phyloP scores from a whole-genome alignment of 2,113 vertebrate genomes.

The Pluvianellus socialis region DNA sequence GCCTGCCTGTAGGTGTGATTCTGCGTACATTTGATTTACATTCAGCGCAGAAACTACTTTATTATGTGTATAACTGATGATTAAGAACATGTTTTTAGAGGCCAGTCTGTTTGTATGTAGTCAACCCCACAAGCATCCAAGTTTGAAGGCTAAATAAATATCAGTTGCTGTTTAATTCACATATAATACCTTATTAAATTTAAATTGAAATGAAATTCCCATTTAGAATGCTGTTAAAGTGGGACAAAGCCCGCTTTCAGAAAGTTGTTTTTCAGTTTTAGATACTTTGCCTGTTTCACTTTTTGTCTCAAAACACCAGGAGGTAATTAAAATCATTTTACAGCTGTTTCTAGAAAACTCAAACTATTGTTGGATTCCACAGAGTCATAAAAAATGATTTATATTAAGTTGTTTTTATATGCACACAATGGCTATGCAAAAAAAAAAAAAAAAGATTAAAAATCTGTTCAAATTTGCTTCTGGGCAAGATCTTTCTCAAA shows the following conservation, averaged over 20 bases:
- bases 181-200: conserved; percentile 35
- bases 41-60: not conserved
- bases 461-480: not conserved
- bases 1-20: not conserved
- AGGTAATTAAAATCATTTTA: conserved; percentile 53
- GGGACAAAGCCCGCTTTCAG: conserved; percentile 41
- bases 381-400: conserved; percentile 35
- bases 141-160: conserved; percentile 27
- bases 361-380: conserved; percentile 15
- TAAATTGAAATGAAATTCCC: conserved; percentile 10
- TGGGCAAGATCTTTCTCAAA: conserved; percentile 17
- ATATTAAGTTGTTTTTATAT: not conserved
- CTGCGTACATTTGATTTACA: not conserved
- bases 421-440: not conserved
- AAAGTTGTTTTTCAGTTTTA: conserved; percentile 14
- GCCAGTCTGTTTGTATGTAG: not conserved
- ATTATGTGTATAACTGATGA: not conserved
- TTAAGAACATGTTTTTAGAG: conserved; percentile 32
- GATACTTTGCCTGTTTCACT: conserved; percentile 1
- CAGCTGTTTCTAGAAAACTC: conserved; percentile 46
- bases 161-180: conserved; percentile 23
- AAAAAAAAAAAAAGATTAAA: not conserved
- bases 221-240: not conserved
- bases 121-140: not conserved
- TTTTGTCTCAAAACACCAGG: conserved; percentile 40